Evolutionary conservation across 1,140 invertebrate species (phyloP), one percentile per base, ranked within the genome.

Genomic region (Tetramorium simillimum): DNA sequence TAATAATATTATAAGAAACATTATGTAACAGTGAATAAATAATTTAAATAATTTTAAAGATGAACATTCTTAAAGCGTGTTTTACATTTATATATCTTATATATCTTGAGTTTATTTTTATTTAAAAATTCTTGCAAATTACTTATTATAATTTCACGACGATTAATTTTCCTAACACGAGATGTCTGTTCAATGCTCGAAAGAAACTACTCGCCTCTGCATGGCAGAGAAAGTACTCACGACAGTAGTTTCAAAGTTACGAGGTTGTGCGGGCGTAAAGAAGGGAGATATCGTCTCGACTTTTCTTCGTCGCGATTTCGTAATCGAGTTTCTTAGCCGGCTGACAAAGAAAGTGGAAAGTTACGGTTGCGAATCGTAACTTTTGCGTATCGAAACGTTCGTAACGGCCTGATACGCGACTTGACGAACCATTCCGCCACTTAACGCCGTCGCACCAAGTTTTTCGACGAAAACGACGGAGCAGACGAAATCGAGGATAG

Each of bases 361-460:
- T 84, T 88, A 77, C 7, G 56, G 16, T 60, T 53, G 69, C 18
- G 16, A 75, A 24, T 53, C 76, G 86, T 80, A 85, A 73, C 58
- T 75, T 85, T 88, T n/a, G 87, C 76, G 51, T 85, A 89, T 89
- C 86, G 72, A 63, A 77, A 85, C 75, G 53, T 72, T 86, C 65
- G 86, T 77, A 77, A 89, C 86, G 65, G 21, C 58, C 43, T 78
- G 60, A 82, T 78, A 73, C 40, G 49, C 58, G 58, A 40, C 73
- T 49, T 89, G 87, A 89, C 86, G 81, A 88, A 86, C 67, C 73
- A 82, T 88, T 78, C 12, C 76, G 63, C 60, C 70, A 43, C 40
- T 89, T 89, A 86, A 81, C 84, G 70, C 28, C 24, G 76, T 49
- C 70, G 10, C 86, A 69, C 7, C 62, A 87, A 90, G 58, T 90